Conservation (phyloP, 2,797 vertebrate genomes). For the Nannoperca obscura region DNA sequence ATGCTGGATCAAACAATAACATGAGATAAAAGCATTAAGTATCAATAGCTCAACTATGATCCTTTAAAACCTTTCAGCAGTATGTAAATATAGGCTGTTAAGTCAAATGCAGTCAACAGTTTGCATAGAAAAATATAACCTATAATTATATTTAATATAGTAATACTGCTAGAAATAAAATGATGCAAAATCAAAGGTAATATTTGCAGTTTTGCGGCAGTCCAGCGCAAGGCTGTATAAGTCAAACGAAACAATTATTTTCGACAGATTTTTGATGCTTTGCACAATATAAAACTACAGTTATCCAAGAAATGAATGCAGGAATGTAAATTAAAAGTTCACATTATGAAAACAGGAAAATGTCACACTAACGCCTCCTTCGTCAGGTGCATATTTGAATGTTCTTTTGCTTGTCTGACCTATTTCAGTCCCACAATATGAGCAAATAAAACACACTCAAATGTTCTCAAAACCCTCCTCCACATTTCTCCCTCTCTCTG, state of each 20-base stretch:
- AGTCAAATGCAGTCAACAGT: constrained; percentile 3
- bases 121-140: not conserved
- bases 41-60: constrained; percentile 22
- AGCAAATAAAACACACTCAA: constrained; percentile 38
- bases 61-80: constrained; percentile 27
- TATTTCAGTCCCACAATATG: constrained; percentile 47
- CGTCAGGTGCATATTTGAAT: constrained; percentile 34
- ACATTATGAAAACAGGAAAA: constrained; percentile 14
- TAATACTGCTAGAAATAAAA: not conserved
- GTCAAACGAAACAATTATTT: not conserved
- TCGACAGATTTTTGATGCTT: not conserved
- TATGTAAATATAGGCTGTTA: constrained; percentile 31
- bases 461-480: constrained; percentile 16
- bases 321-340: constrained; percentile 4
- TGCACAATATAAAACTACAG: not conserved
- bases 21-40: constrained; percentile 35
- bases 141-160: not conserved
- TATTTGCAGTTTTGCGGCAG: not conserved
- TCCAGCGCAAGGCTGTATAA: not conserved
- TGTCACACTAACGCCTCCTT: constrained; percentile 19
- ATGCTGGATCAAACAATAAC: constrained; percentile 10
- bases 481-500: constrained; percentile 3
- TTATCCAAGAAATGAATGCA: not conserved
- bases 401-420: constrained; percentile 50
- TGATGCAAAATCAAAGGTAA: not conserved